These are phyloP conservation scores for Martes martes DNA, from an alignment of 2,113 vertebrate species.

Conservation along the genomic window DNA sequence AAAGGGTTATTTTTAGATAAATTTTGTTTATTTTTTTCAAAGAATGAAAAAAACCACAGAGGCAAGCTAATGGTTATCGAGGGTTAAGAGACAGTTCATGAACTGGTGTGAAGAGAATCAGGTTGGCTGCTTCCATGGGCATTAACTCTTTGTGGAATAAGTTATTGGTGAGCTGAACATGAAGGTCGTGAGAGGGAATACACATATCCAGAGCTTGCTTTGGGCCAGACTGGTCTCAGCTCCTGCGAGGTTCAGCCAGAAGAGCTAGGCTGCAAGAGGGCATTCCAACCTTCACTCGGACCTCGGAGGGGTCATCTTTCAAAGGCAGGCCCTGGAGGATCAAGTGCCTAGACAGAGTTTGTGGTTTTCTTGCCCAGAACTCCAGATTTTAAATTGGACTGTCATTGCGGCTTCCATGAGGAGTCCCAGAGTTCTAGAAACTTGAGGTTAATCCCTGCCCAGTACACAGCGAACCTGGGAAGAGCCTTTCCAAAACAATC, in stretches of 20 bases:
- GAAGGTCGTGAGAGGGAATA: neutral
- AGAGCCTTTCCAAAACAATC: neutral
- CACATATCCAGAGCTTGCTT: neutral
- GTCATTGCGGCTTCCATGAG: neutral
- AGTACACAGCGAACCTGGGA: neutral
- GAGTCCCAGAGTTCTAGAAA: constrained; percentile 18
- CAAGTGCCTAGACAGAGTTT: neutral
- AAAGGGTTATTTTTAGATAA: neutral
- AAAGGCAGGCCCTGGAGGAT: neutral
- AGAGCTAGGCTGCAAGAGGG: neutral
- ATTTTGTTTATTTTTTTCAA: neutral
- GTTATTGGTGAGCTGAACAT: neutral
- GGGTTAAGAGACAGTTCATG: neutral
- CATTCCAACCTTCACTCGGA: neutral
- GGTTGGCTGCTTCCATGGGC: neutral
- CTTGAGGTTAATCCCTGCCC: neutral
- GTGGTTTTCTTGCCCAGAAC: neutral
- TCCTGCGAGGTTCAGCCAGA: neutral
- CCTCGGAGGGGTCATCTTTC: neutral
- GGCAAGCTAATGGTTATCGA: neutral
- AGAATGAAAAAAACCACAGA: neutral
- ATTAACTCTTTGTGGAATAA: neutral
- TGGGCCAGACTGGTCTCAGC: neutral
- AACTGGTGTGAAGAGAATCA: neutral
- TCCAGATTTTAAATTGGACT: neutral